These are phyloP conservation scores for Sinocyclocheilus maitianheensis DNA, from an alignment of 2,113 vertebrate species.

Conservation along the genomic window DNA sequence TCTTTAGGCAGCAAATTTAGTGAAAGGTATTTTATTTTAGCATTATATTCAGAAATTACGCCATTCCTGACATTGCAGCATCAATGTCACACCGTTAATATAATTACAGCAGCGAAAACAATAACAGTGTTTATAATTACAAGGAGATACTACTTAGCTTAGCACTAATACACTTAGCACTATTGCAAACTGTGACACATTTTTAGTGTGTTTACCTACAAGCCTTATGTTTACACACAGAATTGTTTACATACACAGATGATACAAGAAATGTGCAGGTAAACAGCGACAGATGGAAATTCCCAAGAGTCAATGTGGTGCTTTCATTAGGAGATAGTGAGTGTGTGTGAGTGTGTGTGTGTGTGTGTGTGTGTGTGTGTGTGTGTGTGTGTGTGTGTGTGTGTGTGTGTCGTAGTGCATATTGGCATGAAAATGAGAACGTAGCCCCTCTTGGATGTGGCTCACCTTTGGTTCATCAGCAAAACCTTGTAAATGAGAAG, in stretches of 20 bases:
- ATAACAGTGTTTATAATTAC: neutral
- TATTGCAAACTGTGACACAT: neutral
- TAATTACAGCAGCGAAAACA: neutral
- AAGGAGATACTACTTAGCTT: neutral
- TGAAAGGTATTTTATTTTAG: neutral
- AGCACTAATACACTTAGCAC: neutral
- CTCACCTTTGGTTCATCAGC: slow-evolving; percentile 18
- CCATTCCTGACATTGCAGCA: neutral
- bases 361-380: neutral
- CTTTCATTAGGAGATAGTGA: neutral
- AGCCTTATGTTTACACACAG: slow-evolving; percentile 15
- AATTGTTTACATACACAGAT: slow-evolving; percentile 15
- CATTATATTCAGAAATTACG: neutral
- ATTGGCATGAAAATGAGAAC: neutral
- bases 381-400: neutral
- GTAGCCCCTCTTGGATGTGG: neutral
- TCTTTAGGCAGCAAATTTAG: neutral
- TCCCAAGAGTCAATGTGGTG: neutral
- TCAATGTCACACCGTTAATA: neutral
- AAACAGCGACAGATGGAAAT: slow-evolving; percentile 20
- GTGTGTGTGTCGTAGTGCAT: neutral
- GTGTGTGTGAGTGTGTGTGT: neutral
- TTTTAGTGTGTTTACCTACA: neutral
- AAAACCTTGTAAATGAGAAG: slow-evolving; percentile 26
- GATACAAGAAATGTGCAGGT: slow-evolving; percentile 3